Conservation (phyloP, 2,113 vertebrate species). For the Paramormyrops kingsleyae region DNA sequence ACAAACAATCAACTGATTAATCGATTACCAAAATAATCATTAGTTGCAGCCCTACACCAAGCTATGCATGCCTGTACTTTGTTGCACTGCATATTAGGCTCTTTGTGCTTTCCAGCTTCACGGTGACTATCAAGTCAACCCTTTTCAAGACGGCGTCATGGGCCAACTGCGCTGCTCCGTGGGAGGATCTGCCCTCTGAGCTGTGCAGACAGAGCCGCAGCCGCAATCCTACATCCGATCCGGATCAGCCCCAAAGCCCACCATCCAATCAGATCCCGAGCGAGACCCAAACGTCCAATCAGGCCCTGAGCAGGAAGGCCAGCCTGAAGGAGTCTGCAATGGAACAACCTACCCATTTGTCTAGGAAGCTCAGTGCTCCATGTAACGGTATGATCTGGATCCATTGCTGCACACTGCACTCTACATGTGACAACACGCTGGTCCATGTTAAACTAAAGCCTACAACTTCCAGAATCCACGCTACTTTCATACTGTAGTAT, state of each 20-base stretch:
- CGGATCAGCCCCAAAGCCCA: neutral
- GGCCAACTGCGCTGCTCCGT: conserved; percentile 39
- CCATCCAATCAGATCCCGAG: neutral
- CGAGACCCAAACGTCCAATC: neutral
- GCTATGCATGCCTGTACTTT: neutral
- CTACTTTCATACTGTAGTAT: neutral
- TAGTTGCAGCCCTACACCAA: neutral
- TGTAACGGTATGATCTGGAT: neutral
- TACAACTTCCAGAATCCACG: neutral
- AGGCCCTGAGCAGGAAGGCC: conserved; percentile 3
- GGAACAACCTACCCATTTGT: conserved; percentile 35
- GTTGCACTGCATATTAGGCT: neutral
- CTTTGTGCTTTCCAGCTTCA: conserved; percentile 20
- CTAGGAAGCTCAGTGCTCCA: neutral
- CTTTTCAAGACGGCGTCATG: conserved; percentile 39
- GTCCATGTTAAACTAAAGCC: neutral
- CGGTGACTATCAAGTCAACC: conserved; percentile 28
- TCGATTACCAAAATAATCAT: too few relatives aligned
- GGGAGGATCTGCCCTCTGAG: conserved; percentile 33
- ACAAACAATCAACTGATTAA: too few relatives aligned
- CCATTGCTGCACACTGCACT: neutral
- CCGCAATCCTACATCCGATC: neutral
- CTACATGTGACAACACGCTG: neutral
- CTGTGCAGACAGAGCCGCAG: neutral
- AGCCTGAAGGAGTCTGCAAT: conserved; percentile 31